Percentiles rank a stretch among this genome's conserved stretches.
phyloP scores from a whole-genome alignment of 2,888 invertebrate genomes.

The Philonicus albiceps region DNA sequence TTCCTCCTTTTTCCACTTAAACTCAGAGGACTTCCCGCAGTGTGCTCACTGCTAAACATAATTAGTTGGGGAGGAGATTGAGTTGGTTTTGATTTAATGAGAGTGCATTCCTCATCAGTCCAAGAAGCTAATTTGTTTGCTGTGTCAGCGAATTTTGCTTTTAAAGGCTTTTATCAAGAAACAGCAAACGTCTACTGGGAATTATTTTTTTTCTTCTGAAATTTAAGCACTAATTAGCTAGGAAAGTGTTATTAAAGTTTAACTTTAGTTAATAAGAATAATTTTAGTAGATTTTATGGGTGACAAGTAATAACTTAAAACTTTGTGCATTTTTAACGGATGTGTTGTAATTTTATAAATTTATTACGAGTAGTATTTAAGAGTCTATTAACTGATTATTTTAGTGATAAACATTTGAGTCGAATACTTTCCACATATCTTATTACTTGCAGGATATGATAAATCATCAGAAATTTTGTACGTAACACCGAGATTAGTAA shows the following conservation, averaged over 20 bases:
- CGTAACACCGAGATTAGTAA: no score
- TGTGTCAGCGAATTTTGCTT: background rate
- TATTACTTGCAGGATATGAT: no score
- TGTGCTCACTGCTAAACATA: background rate
- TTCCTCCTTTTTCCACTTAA: background rate
- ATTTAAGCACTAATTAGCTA: background rate
- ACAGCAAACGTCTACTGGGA: background rate
- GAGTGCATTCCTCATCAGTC: background rate
- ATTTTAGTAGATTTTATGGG: background rate
- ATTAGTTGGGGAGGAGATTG: background rate
- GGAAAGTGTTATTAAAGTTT: background rate
- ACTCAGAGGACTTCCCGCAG: background rate
- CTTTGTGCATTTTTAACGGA: no score
- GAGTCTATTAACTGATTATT: no score
- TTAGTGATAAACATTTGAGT: no score
- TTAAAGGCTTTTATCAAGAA: background rate
- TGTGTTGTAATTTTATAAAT: no score
- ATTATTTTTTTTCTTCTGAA: background rate
- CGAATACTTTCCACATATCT: no score
- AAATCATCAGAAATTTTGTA: no score
- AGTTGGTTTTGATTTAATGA: background rate
- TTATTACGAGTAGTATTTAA: no score
- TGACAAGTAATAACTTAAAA: background rate
- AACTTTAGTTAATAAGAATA: background rate
- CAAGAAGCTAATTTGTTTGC: background rate